Evolutionary conservation across 2,113 vertebrate genomes (phyloP).

Genomic region (Lates calcarifer): DNA sequence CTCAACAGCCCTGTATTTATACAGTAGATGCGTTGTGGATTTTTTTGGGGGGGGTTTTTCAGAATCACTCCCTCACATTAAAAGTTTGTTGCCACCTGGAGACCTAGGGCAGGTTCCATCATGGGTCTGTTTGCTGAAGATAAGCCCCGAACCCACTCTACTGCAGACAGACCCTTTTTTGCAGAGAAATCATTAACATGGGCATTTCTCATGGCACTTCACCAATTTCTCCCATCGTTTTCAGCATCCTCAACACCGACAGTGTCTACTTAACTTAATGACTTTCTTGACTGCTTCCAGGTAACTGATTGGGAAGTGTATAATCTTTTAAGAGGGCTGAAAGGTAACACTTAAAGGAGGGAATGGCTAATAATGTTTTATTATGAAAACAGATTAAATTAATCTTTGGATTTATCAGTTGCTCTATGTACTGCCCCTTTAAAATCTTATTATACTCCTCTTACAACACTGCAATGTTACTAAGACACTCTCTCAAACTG

Average conservation of each 20-base stretch:
- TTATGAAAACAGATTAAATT: conserved; percentile 69
- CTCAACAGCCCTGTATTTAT: conserved; percentile 1
- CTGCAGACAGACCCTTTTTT: conserved; percentile 56
- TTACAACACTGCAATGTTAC: not conserved
- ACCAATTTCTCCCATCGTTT: conserved; percentile 61
- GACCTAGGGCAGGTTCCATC: conserved; percentile 54
- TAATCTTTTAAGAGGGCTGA: conserved; percentile 70
- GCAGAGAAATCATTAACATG: conserved; percentile 77
- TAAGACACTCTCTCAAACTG: not conserved
- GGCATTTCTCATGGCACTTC: conserved; percentile 73
- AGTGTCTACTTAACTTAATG: conserved; percentile 76
- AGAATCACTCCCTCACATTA: conserved; percentile 49
- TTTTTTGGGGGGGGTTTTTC: conserved; percentile 21
- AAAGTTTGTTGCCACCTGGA: conserved; percentile 61
- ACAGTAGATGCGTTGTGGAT: conserved; percentile 4
- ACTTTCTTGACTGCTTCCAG: conserved; percentile 71
- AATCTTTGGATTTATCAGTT: conserved; percentile 70
- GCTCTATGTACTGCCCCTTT: conserved; percentile 33
- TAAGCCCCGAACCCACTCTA: conserved; percentile 64
- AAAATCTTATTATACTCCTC: conserved; percentile 45
- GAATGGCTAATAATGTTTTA: conserved; percentile 52
- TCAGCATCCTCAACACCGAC: conserved; percentile 43
- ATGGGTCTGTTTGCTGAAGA: conserved; percentile 72
- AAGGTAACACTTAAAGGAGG: conserved; percentile 59
- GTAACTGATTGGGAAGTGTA: conserved; percentile 68